These are phyloP conservation scores for Rhyacichthys aspro DNA, from an alignment of 2,797 vertebrate genomes.

Conservation along the genomic window DNA sequence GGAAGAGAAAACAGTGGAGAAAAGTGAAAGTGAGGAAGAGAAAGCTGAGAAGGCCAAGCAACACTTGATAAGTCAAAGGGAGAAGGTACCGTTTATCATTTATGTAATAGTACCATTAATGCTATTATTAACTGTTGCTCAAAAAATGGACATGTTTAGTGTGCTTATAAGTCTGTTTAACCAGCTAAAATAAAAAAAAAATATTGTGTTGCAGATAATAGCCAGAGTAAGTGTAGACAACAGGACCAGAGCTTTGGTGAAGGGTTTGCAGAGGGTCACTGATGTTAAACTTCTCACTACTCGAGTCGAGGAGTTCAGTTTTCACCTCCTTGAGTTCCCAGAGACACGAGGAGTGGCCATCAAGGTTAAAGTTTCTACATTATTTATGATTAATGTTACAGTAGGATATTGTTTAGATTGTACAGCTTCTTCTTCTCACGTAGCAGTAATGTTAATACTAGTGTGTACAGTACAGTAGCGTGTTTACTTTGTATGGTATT, in stretches of 20 bases:
- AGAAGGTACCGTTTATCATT: slow-evolving; percentile 81
- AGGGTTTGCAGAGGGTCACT: slow-evolving; percentile 86
- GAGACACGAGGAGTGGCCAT: slow-evolving; percentile 92
- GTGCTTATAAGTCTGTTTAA: no score
- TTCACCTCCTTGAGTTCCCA: slow-evolving; percentile 93
- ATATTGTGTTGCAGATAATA: slow-evolving; percentile 86
- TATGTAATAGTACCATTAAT: no score
- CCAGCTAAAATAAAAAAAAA: no score
- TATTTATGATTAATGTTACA: not conserved
- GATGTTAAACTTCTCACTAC: slow-evolving; percentile 87
- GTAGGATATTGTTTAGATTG: no score
- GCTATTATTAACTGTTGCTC: not conserved
- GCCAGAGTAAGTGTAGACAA: slow-evolving; percentile 95
- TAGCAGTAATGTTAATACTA: no score
- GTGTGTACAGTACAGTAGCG: no score
- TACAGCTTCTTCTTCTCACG: no score
- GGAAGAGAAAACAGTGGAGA: slow-evolving; percentile 66
- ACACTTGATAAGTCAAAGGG: slow-evolving; percentile 85
- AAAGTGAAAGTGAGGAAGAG: slow-evolving; percentile 65
- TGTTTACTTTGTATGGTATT: slow-evolving; percentile 19
- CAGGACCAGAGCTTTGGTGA: slow-evolving; percentile 90
- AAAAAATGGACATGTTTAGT: no score
- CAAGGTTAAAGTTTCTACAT: slow-evolving; percentile 81
- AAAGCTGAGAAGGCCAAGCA: slow-evolving; percentile 80
- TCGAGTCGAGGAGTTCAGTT: slow-evolving; percentile 91